Evolutionary conservation across 2,888 invertebrate species (phyloP).

Genomic region (Eupithecia exiguata): DNA sequence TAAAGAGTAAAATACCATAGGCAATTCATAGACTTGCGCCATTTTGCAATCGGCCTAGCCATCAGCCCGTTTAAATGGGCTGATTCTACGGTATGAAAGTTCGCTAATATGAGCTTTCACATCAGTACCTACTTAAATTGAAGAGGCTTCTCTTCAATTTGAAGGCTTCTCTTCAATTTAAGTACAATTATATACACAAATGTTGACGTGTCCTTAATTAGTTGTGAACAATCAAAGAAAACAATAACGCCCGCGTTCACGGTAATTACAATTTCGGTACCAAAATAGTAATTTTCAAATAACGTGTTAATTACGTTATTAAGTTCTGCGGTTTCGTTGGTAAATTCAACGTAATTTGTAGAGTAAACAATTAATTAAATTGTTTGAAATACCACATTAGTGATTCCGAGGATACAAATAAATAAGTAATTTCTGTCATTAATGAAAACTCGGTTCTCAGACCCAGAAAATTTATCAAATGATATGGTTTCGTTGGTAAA

Average conservation of each 20-base stretch:
- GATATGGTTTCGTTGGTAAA: not conserved
- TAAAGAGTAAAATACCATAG: too few species aligned
- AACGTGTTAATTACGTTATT: not conserved
- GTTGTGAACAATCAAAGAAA: conserved; percentile 43
- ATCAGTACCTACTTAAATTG: not conserved
- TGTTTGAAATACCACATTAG: not conserved
- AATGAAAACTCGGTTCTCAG: not conserved
- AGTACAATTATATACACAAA: conserved; percentile 42
- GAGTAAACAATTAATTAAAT: not conserved
- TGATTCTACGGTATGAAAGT: not conserved
- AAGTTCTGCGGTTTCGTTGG: conserved; percentile 5
- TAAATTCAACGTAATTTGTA: not conserved
- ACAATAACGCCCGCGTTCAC: conserved; percentile 10
- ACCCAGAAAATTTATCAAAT: not conserved
- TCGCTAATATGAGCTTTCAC: not conserved
- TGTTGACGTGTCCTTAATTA: conserved; percentile 46
- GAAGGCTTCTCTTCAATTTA: conserved; percentile 1
- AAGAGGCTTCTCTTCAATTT: not conserved
- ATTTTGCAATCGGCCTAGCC: too few species aligned
- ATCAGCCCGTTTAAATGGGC: too few species aligned
- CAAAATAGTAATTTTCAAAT: conserved; percentile 24
- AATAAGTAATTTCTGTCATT: not conserved
- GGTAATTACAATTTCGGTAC: conserved; percentile 27
- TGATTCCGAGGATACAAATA: not conserved
- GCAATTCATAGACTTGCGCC: too few species aligned